A percentile compares a stretch with the other conserved stretches of the same genome.
Conservation (phyloP, 1,140 invertebrate genomes). For the Drosophila sturtevanti region DNA sequence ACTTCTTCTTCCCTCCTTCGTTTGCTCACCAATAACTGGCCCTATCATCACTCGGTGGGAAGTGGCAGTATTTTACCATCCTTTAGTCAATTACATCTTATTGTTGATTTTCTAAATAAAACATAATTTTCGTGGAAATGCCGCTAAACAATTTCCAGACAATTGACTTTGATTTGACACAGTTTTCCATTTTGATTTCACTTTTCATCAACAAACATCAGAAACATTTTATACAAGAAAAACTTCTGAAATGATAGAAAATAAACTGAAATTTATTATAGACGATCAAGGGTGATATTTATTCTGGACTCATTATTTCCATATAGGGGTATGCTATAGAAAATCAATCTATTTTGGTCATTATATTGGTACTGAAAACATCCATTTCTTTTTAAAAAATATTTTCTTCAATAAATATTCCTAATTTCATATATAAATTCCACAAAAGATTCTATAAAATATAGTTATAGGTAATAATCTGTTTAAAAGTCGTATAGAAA, state of each 20-base stretch:
- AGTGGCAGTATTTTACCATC: slow-evolving; percentile 1
- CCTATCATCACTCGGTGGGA: neutral
- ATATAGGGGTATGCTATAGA: no score
- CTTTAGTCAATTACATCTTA: slow-evolving; percentile 4
- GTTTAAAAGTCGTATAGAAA: no score
- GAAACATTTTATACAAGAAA: neutral
- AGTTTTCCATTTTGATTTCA: slow-evolving; percentile 43
- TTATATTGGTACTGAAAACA: no score
- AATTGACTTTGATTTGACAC: slow-evolving; percentile 62
- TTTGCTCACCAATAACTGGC: neutral
- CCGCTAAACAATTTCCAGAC: slow-evolving; percentile 39
- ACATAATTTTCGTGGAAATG: slow-evolving; percentile 27
- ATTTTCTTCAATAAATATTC: no score
- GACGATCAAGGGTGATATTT: no score
- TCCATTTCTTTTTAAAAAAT: no score
- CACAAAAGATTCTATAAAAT: no score
- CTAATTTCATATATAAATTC: no score
- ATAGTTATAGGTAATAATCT: no score
- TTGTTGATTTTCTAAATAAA: slow-evolving; percentile 63
- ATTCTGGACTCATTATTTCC: no score
- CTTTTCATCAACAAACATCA: slow-evolving; percentile 13
- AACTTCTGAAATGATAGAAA: neutral
- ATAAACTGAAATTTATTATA: neutral
- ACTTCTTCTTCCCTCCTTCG: neutral
- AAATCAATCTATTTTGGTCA: no score